Evolutionary conservation across 2,888 invertebrate species (phyloP), one percentile per base, ranked within the genome.

Genomic region (Xestobium rufovillosum): DNA sequence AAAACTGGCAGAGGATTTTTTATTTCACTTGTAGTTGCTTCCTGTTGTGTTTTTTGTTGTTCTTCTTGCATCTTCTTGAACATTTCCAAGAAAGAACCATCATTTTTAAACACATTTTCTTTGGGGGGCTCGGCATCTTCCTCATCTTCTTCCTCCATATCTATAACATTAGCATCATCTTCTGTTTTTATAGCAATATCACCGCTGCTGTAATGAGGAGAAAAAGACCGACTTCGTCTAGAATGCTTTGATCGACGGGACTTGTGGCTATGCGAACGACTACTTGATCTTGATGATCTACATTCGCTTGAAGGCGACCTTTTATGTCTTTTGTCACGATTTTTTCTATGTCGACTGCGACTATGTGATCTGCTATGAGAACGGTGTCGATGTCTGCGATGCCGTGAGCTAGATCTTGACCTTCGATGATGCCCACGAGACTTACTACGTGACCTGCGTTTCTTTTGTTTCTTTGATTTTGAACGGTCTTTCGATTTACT

Each of bases 81-180:
- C 76, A 89, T 83, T 62, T 90, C 90, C 55, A 91, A 69, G 58
- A 91, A 91, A 44, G 87, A 86, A 2, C 91, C 91, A 59, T 91
- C 91, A 61, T 91, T 91, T 57, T 84, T 86, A 55, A 86, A 86
- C 1, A 78, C 77, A 55, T 85, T 79, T 28, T 71, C 67, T 19
- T 72, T 67, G 14, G 70, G 58, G 9, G 73, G 75, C 4, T 57
- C 55, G 8, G 55, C 52, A 13, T 56, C 56, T 2, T 56, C 54
- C 3, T 59, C 60, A 3, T 55, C 53, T 6, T 56, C 57, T 23
- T 57, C 59, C 14, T 53, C 57, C 28, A 49, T 51, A 14, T 51
- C 53, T 10, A 50, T 45, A 19, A 52, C 38, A 42, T 52, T 50
- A 41, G 51, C 47, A 17, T 52, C 54, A 26, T 47, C 49, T 31